A percentile compares a stretch with the other conserved stretches of the same genome.
Conservation (phyloP, 2,888 invertebrate species). For the Rhyacophila evoluta region DNA sequence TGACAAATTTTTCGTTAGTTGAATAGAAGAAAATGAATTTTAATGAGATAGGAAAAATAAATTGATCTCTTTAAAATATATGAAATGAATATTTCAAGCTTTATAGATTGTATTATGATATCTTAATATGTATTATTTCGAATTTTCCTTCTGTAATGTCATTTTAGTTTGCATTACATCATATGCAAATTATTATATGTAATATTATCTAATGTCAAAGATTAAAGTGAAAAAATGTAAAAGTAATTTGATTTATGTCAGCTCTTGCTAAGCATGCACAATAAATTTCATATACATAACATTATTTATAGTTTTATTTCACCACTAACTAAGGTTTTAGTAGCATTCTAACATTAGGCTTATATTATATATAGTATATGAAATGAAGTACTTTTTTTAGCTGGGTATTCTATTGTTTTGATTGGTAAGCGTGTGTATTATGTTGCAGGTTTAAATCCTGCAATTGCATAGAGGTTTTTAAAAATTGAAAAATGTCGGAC, state of each 20-base stretch:
- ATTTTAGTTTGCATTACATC: background rate
- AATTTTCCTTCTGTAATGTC: background rate
- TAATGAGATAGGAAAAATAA: background rate
- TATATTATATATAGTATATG: no score
- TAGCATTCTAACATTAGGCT: no score
- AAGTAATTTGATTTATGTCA: constrained; percentile 33
- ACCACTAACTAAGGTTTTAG: background rate
- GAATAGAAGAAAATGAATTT: constrained; percentile 8
- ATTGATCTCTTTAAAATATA: background rate
- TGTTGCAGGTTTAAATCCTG: no score
- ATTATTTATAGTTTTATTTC: background rate
- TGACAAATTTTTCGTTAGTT: constrained; percentile 26
- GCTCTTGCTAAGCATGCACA: constrained; percentile 52
- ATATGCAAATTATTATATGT: background rate
- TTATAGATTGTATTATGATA: background rate
- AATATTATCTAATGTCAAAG: background rate
- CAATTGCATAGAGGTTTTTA: no score
- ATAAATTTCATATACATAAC: constrained; percentile 41
- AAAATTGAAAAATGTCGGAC: no score
- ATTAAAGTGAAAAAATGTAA: background rate
- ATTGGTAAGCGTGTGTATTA: no score
- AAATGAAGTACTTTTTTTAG: no score
- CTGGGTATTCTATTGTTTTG: no score
- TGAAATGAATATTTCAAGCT: background rate
- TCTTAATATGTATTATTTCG: background rate